Conservation (phyloP, 2,113 vertebrate genomes). For the Nestor notabilis region DNA sequence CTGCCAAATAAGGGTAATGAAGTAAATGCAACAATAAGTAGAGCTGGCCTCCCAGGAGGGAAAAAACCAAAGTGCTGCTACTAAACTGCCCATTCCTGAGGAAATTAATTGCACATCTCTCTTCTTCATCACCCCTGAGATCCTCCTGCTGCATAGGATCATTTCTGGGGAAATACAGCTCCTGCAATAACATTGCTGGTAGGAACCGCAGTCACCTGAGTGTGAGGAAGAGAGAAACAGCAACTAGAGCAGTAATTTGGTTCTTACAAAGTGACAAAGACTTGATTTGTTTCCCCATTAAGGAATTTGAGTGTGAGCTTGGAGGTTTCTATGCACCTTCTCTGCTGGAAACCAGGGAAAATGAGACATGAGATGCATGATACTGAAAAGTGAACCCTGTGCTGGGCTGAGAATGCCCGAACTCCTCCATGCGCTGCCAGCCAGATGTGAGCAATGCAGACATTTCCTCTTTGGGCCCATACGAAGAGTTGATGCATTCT, state of each 20-base stretch:
- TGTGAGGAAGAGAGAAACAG: neutral
- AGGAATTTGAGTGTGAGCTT: neutral
- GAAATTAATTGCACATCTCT: constrained; percentile 23
- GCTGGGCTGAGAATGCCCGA: neutral
- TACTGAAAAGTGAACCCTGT: neutral
- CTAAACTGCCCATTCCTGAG: neutral
- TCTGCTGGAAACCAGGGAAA: neutral
- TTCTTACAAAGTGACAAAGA: neutral
- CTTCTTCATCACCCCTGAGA: neutral
- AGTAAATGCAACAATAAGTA: neutral
- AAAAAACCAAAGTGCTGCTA: neutral
- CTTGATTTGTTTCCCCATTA: neutral
- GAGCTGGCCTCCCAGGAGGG: neutral
- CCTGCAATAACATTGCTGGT: neutral
- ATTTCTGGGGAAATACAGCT: neutral
- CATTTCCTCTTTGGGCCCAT: neutral
- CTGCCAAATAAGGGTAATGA: neutral
- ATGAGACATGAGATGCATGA: neutral
- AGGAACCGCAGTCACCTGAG: neutral
- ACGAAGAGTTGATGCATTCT: neutral
- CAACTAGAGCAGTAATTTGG: neutral
- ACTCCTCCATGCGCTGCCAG: neutral
- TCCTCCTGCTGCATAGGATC: neutral
- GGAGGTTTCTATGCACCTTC: neutral
- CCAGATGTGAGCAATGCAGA: constrained; percentile 47